Evolutionary conservation across 2,113 vertebrate genomes (phyloP), one percentile per base, ranked within the genome.

Genomic region (Saccopteryx bilineata): DNA sequence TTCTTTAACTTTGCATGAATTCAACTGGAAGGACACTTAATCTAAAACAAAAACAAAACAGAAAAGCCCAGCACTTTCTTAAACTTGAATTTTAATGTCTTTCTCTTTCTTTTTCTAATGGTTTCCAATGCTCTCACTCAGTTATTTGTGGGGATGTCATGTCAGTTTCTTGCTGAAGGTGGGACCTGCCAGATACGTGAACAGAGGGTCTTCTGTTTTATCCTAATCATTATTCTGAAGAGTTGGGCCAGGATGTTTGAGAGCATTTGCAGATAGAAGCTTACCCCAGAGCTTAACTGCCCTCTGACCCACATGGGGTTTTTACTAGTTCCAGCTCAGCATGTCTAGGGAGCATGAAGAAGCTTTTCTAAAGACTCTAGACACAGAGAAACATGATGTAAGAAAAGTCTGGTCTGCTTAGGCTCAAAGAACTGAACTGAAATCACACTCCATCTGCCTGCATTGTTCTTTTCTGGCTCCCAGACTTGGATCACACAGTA

Each of bases 151-250:
- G 63, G 95, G 93, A 94, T 69, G 46, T 95, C 50, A 94, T 69
- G 46, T 95, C 50, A 18, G 69, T 90, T 96, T 50, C 95, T 97
- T 91, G 75, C 82, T 96, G 88, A 94, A 95, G 82, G 56, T 79
- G 75, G 75, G 74, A 93, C 72, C 39, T 92, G 93, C 93, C 85
- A 84, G 74, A 66, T 66, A 85, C 52, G 26, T 85, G 94, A 98
- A 98, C 98, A 98, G 96, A 98, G 96, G n/a, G 75, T 94, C 96
- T 97, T 98, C 97, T 98, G 98, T 98, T 98, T 80, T 97, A 48
- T 94, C 90, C 97, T 98, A 87, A 97, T 98, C 98, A 97, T 97
- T 98, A 98, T 98, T 98, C 98, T 97, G 72, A 90, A 97, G 75
- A 93, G 76, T 97, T 98, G 95, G 96, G 60, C 96, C 96, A 91